Base-by-base conservation (phyloP, 2,888 invertebrate genomes). In the Eugnorisma glareosa region DNA sequence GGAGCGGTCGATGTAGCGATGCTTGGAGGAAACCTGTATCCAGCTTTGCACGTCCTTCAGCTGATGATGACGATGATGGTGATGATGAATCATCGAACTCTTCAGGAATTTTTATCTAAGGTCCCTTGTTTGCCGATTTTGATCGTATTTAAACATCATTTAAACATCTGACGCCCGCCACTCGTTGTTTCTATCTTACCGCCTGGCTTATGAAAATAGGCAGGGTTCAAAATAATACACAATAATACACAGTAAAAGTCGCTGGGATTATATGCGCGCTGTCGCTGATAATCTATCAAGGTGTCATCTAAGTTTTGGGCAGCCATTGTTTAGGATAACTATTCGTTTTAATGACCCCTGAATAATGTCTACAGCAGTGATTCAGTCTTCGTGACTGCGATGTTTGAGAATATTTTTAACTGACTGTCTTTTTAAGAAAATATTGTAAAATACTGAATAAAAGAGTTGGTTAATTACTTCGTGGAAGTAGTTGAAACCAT, bases 201-300 rank as follows among this genome's bases (percentile, higher is more conserved):
- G n/a, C n/a, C n/a, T n/a, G n/a, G n/a, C n/a, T n/a, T n/a, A n/a
- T n/a, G n/a, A n/a, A n/a, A n/a, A n/a, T n/a, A 15, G 67, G 7
- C 10, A 24, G 64, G 48, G 31, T n/a, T 37, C 61, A n/a, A 66
- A 37, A 35, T 63, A 83, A 72, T 79, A n/a, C n/a, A n/a, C n/a
- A n/a, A n/a, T n/a, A n/a, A n/a, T n/a, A n/a, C 75, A 48, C 61
- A 69, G 40, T 35, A 43, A 54, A 68, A 66, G 43, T 35, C 75
- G 48, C 59, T 64, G n/a, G 66, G 79, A 73, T 83, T 79, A 79
- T 66, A 75, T 37, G 15, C 72, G 15, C 43, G 13, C n/a, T n/a
- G n/a, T n/a, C 10, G 40, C 40, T 63, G 61, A 81, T 82, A 74
- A 82, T 82, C 69, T 83, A 75, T 73, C 66, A 79, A 45, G 43